phyloP scores from a whole-genome alignment of 2,888 invertebrate genomes.

The Ephialtes manifestator region DNA sequence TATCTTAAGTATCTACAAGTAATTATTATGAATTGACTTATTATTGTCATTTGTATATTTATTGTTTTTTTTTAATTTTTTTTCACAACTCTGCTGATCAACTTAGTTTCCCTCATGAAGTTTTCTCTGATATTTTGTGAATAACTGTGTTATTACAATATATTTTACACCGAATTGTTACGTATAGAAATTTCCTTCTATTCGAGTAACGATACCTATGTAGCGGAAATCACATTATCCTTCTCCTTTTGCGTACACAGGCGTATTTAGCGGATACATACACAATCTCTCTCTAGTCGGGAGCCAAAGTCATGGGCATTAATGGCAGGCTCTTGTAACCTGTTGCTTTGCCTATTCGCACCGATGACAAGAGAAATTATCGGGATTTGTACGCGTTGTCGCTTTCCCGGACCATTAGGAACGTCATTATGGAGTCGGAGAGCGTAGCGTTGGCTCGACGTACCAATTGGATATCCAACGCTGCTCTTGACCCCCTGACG shows the following conservation, averaged over 20 bases:
- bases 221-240: neutral
- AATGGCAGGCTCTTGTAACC: conserved; percentile 46
- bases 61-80: too few species aligned
- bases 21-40: too few species aligned
- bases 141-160: conserved; percentile 33
- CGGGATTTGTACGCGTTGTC: conserved; percentile 50
- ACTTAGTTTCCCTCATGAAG: neutral
- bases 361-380: conserved; percentile 63
- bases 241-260: neutral
- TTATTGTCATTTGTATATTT: too few species aligned
- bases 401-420: conserved; percentile 29
- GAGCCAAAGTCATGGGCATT: neutral
- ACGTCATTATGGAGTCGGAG: conserved; percentile 39
- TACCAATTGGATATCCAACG: neutral
- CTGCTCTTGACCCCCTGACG: neutral
- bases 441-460: neutral
- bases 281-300: conserved; percentile 27
- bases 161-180: conserved; percentile 40
- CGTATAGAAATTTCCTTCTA: neutral
- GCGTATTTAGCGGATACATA: conserved; percentile 39
- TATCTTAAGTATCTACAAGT: too few species aligned
- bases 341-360: conserved; percentile 50
- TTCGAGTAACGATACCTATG: neutral
- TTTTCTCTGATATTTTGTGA: neutral
- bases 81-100: too few species aligned